phyloP scores from a whole-genome alignment of 2,797 vertebrate genomes.

The Nyctalus aviator region DNA sequence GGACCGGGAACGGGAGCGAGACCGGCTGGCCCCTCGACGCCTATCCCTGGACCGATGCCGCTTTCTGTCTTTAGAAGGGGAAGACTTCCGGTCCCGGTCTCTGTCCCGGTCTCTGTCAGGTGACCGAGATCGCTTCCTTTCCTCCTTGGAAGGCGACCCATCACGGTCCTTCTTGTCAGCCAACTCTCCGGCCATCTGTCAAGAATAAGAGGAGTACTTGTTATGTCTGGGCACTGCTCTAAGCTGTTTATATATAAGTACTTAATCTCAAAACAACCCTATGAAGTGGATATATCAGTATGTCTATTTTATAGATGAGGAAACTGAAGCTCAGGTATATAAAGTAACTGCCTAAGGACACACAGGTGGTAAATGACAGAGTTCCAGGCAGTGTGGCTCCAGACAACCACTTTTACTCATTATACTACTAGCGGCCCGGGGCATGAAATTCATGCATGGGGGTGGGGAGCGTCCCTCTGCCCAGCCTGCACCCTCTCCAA shows the following conservation, averaged over 20 bases:
- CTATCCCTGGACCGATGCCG: slow-evolving; percentile 94
- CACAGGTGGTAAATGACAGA: neutral
- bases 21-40: slow-evolving; percentile 91
- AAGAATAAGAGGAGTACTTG: neutral
- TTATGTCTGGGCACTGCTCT: neutral
- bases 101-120: slow-evolving; percentile 87
- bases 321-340: neutral
- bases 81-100: slow-evolving; percentile 93
- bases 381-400: neutral
- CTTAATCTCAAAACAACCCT: slow-evolving; percentile 38
- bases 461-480: too few species aligned
- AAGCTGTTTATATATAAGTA: neutral
- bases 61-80: slow-evolving; percentile 93
- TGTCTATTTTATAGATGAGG: neutral
- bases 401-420: neutral
- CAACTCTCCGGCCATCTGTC: slow-evolving; percentile 95
- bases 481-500: too few species aligned
- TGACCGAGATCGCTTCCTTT: slow-evolving; percentile 90
- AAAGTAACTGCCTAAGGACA: slow-evolving; percentile 8
- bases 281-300: neutral
- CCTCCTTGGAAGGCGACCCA: slow-evolving; percentile 89
- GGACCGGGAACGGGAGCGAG: slow-evolving; percentile 91
- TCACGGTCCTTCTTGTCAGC: slow-evolving; percentile 94
- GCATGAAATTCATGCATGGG: too few species aligned
- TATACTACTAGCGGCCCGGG: neutral